These are phyloP conservation scores for Mythimna albipuncta DNA, from an alignment of 2,888 invertebrate genomes.

Conservation along the genomic window DNA sequence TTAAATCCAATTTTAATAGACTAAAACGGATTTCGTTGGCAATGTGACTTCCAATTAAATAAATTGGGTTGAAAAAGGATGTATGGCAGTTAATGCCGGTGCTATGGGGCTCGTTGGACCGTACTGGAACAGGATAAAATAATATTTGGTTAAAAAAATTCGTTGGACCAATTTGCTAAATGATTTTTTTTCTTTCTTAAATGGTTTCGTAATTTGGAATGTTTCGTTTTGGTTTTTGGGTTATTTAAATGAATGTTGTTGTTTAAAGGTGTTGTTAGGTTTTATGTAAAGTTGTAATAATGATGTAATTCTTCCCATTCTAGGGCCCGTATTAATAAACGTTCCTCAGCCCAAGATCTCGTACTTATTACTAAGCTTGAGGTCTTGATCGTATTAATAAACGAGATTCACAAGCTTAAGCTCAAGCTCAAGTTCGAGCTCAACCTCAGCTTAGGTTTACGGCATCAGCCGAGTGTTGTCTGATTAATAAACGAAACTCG, in stretches of 20 bases:
- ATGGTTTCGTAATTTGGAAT: slow-evolving; percentile 1
- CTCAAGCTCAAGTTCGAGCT: too few species aligned
- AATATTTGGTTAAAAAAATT: slow-evolving; percentile 42
- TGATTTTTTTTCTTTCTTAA: slow-evolving; percentile 6
- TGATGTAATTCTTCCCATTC: too few species aligned
- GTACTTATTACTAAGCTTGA: too few species aligned
- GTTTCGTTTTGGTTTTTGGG: slow-evolving; percentile 1
- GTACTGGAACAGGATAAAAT: slow-evolving; percentile 26
- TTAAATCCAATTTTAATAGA: slow-evolving; percentile 55
- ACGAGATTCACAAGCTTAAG: too few species aligned
- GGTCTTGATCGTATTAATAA: too few species aligned
- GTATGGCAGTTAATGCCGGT: slow-evolving; percentile 51
- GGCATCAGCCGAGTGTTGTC: too few species aligned
- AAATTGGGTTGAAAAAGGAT: slow-evolving; percentile 57
- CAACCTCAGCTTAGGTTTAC: too few species aligned
- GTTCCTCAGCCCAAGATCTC: too few species aligned
- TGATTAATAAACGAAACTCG: too few species aligned
- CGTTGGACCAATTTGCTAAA: slow-evolving; percentile 15
- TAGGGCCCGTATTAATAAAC: too few species aligned
- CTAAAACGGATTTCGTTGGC: slow-evolving; percentile 52
- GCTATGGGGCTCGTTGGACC: slow-evolving; percentile 19
- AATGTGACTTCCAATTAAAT: slow-evolving; percentile 59
- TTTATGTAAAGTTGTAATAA: too few species aligned
- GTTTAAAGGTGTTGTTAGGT: not conserved
- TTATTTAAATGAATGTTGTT: not conserved